phyloP scores from a whole-genome alignment of 2,888 invertebrate genomes.

The Idaea straminata region DNA sequence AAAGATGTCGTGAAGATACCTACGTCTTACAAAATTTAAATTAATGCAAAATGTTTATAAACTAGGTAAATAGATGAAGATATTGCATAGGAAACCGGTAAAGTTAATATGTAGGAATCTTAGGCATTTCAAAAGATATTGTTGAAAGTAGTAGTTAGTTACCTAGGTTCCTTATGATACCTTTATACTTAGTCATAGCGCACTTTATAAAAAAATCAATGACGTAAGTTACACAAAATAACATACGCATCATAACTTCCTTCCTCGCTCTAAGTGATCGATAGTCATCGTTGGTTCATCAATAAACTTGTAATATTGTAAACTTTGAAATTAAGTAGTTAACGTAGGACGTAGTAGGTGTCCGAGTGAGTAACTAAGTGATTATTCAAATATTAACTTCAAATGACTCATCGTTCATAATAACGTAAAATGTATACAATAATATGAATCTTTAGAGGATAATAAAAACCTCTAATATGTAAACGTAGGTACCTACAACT shows the following conservation, averaged over 20 bases:
- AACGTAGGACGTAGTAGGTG: background rate
- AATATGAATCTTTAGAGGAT: background rate
- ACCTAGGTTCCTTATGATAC: background rate
- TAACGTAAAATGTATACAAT: background rate
- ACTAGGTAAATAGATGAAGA: background rate
- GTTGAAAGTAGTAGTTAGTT: background rate
- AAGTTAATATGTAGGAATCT: background rate
- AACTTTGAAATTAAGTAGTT: background rate
- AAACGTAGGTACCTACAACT: conserved; percentile 2
- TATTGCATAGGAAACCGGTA: background rate
- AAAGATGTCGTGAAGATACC: too few relatives aligned
- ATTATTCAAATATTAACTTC: conserved; percentile 5
- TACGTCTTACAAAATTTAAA: background rate
- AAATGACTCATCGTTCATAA: conserved; percentile 18
- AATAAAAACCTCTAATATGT: conserved; percentile 4
- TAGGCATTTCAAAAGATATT: background rate
- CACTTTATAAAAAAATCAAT: conserved; percentile 15
- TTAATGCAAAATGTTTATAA: background rate
- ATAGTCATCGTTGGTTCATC: background rate
- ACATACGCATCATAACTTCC: conserved; percentile 35
- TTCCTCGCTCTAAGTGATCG: conserved; percentile 12
- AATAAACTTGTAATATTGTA: background rate
- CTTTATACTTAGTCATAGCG: conserved; percentile 17
- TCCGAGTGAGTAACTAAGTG: background rate
- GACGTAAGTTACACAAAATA: conserved; percentile 23